These are phyloP conservation scores for Oedothorax gibbosus DNA, from an alignment of 1,140 invertebrate genomes.

Conservation along the genomic window DNA sequence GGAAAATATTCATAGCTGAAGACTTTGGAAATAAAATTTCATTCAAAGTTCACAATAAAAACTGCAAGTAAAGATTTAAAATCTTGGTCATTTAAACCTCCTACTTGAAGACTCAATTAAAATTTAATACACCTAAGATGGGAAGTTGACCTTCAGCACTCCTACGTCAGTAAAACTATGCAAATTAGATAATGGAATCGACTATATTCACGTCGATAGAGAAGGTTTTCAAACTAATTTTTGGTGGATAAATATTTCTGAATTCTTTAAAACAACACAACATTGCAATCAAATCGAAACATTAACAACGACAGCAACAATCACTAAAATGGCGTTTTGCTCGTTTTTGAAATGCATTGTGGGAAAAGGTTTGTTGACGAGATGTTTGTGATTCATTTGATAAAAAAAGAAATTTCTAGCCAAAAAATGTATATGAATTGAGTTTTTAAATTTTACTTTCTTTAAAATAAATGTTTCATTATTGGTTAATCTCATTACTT, in stretches of 20 bases:
- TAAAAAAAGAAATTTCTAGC: too few relatives aligned
- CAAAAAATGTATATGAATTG: too few relatives aligned
- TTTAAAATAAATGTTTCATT: too few relatives aligned
- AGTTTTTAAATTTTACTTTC: too few relatives aligned
- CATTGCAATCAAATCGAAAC: slow-evolving; percentile 34
- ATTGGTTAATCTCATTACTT: too few relatives aligned
- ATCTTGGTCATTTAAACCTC: slow-evolving; percentile 44
- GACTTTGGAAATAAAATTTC: neutral
- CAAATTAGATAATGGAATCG: slow-evolving; percentile 8
- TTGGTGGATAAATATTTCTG: neutral
- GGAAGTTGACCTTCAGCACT: slow-evolving; percentile 53
- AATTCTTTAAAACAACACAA: slow-evolving; percentile 18
- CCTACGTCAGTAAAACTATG: neutral
- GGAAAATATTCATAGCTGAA: neutral
- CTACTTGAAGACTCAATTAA: slow-evolving; percentile 36
- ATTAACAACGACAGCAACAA: slow-evolving; percentile 35
- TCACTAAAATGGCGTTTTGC: slow-evolving; percentile 56
- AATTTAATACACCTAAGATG: slow-evolving; percentile 41
- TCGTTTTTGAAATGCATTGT: slow-evolving; percentile 33
- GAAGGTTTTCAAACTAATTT: neutral
- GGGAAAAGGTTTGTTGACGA: slow-evolving; percentile 3
- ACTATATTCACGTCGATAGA: neutral
- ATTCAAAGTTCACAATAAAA: slow-evolving; percentile 4
- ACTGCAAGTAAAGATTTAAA: slow-evolving; percentile 3
- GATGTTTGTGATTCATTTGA: too few relatives aligned